Evolutionary conservation across 2,113 vertebrate genomes (phyloP).

Genomic region (Elgaria multicarinata): DNA sequence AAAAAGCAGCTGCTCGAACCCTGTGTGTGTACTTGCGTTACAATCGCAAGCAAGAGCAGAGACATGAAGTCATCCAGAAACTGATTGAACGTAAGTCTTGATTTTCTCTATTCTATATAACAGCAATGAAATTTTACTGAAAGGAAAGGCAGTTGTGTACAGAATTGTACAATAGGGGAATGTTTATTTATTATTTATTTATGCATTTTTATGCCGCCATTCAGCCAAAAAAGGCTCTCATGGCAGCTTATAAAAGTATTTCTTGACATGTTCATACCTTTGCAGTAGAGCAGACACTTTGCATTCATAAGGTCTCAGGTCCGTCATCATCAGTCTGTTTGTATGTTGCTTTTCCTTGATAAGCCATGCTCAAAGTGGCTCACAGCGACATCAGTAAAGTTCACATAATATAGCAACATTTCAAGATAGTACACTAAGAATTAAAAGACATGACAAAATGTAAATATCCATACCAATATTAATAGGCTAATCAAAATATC

Average conservation of each 20-base stretch:
- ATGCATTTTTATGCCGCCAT: too few species aligned
- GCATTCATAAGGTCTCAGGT: neutral
- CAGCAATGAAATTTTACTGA: slow-evolving; percentile 33
- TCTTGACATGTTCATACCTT: too few species aligned
- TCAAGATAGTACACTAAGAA: neutral
- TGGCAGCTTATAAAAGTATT: too few species aligned
- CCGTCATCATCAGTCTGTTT: neutral
- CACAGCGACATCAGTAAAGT: neutral
- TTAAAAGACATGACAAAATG: neutral
- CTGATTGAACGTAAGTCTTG: slow-evolving; percentile 88
- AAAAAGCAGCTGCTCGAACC: slow-evolving; percentile 92
- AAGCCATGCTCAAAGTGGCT: neutral
- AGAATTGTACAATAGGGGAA: neutral
- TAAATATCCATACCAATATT: neutral
- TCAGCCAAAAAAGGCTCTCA: too few species aligned
- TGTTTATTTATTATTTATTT: too few species aligned
- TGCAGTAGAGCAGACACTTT: neutral
- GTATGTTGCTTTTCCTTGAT: neutral
- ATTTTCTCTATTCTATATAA: slow-evolving; percentile 32
- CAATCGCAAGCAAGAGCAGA: slow-evolving; percentile 94
- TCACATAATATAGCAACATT: neutral
- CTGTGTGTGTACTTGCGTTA: slow-evolving; percentile 92
- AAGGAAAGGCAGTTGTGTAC: neutral
- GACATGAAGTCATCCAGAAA: slow-evolving; percentile 91
- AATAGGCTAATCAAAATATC: neutral